These are phyloP conservation scores for Lissocephala sabroskyi DNA, from an alignment of 2,888 invertebrate species.

Conservation along the genomic window DNA sequence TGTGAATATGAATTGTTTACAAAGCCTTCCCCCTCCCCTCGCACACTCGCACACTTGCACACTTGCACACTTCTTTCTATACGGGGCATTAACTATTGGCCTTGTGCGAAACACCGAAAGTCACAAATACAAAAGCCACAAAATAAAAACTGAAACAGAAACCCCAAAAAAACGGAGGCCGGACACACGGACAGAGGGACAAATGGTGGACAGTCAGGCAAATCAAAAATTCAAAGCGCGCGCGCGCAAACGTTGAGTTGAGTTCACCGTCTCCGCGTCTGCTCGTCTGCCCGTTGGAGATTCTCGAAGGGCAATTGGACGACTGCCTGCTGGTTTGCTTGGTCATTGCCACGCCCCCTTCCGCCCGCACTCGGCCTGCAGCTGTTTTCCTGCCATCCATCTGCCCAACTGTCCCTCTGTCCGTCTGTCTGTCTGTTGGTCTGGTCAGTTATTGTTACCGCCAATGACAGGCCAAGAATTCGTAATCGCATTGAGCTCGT, in stretches of 20 bases:
- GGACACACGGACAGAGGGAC: constrained; percentile 14
- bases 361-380: no score
- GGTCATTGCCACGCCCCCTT: no score
- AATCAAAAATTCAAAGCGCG: constrained; percentile 61
- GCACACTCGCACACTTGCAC: no score
- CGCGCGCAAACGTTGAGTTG: constrained; percentile 18
- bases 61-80: no score
- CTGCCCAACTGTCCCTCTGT: no score
- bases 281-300: constrained; percentile 8
- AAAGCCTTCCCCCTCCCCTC: no score
- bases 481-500: neutral
- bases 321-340: no score
- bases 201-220: no score
- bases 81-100: constrained; percentile 43
- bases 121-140: constrained; percentile 9
- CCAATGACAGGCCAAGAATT: constrained; percentile 15
- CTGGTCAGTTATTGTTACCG: constrained; percentile 19
- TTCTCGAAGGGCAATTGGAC: constrained; percentile 46
- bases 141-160: constrained; percentile 18
- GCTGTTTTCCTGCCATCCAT: no score
- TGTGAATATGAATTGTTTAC: constrained; percentile 29
- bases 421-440: no score
- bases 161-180: constrained; percentile 3
- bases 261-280: constrained; percentile 10
- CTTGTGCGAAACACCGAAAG: constrained; percentile 49